Percentiles rank a stretch among this genome's conserved stretches.
Conservation (phyloP, 2,888 invertebrate species). For the Cheilosia vulpina region DNA sequence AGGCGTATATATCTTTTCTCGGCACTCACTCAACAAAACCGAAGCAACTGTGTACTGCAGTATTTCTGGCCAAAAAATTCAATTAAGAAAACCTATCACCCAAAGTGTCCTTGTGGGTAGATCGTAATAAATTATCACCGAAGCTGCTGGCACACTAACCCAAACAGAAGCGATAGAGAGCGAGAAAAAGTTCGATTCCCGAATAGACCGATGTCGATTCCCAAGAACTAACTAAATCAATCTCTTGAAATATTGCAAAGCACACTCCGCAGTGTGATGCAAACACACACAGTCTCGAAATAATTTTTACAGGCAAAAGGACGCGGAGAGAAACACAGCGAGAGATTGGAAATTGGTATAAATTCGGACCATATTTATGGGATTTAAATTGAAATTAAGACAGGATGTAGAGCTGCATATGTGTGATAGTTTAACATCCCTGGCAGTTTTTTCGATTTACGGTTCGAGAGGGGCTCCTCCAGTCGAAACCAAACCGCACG, state of each 20-base stretch:
- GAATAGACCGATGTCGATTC: neutral
- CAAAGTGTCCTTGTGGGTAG: slow-evolving; percentile 68
- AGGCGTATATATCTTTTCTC: slow-evolving; percentile 36
- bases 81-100: slow-evolving; percentile 67
- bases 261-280: slow-evolving; percentile 2
- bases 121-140: slow-evolving; percentile 66
- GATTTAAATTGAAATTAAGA: slow-evolving; percentile 52
- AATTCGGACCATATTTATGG: slow-evolving; percentile 62
- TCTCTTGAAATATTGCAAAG: slow-evolving; percentile 54
- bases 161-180: slow-evolving; percentile 1
- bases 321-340: neutral
- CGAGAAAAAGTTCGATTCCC: slow-evolving; percentile 19
- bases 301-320: slow-evolving; percentile 39
- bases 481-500: slow-evolving; percentile 40
- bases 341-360: slow-evolving; percentile 56
- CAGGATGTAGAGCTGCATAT: neutral
- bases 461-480: slow-evolving; percentile 18
- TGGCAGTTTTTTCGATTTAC: slow-evolving; percentile 6
- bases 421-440: neutral
- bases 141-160: slow-evolving; percentile 5
- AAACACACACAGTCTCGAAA: neutral
- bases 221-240: slow-evolving; percentile 61
- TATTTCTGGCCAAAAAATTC: slow-evolving; percentile 61
- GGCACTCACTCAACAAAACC: slow-evolving; percentile 2
- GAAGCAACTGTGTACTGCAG: slow-evolving; percentile 32